Base-by-base conservation (phyloP, 2,113 vertebrate species). In the Centropus bengalensis region DNA sequence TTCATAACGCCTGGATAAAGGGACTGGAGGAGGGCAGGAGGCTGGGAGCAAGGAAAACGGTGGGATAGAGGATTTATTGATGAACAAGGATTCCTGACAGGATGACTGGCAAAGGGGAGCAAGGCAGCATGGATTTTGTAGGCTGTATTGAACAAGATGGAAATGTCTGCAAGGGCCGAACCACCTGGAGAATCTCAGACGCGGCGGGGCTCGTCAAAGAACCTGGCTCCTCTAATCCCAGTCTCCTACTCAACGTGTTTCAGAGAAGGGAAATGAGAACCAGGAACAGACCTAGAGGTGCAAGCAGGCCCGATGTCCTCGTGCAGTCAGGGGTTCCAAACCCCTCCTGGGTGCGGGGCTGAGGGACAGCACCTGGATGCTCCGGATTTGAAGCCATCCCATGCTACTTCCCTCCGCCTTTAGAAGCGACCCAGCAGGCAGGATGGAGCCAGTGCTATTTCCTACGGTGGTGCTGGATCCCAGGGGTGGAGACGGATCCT, bases 71-170 rank as follows among this genome's bases (percentile, higher is more conserved):
- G 91, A 69, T 89, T 67, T 77, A 92, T 86, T 95, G 91, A 96
- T 96, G 90, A 97, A 94, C 85, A 83, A 13, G 58, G 87, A 92
- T 79, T 94, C 67, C 71, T 85, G 90, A 62, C 54, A 88, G 82
- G 86, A 85, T 63, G 74, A 80, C 67, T 12, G 82, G 89, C 69
- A 94, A 88, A 95, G 75, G 18, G 86, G 89, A 94, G 45, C 66
- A 86, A 80, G 91, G 81, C 64, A 84, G 28, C 92, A 97, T 88
- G 78, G 88, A 94, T 95, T 95, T 94, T 91, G 9, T 10, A 88
- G 64, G 75, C 88, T 84, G 64, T 58, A 60, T 95, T 95, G 82
- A 90, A 91, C 60, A 86, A 68, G 68, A 93, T 74, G 77, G 81
- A 95, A 96, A 94, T 92, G 89, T 95, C 60, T 83, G 42, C 87